Conservation (phyloP, 1,140 invertebrate species). For the Calosoma granatense region DNA sequence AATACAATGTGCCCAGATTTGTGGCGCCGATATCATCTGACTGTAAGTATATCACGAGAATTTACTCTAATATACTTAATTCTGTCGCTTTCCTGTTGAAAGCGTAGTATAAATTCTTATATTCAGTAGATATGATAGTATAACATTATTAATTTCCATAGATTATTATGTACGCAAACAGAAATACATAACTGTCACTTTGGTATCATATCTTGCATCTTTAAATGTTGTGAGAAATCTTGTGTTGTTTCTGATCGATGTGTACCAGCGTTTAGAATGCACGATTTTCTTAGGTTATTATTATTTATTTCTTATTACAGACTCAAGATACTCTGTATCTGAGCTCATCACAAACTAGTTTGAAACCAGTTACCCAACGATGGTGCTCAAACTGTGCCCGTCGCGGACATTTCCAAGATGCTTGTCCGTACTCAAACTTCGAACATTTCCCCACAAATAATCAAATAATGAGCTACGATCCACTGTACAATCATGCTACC, state of each 20-base stretch:
- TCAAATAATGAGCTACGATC: background rate
- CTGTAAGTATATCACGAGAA: constrained; percentile 39
- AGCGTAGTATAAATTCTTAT: too few species aligned
- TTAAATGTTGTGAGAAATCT: too few species aligned
- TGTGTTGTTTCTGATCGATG: too few species aligned
- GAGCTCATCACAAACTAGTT: background rate
- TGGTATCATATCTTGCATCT: too few species aligned
- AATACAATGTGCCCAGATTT: constrained; percentile 50
- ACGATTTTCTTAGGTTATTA: too few species aligned
- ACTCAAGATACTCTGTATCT: constrained; percentile 29
- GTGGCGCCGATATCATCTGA: constrained; percentile 57
- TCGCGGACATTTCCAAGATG: background rate
- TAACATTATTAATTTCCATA: too few species aligned
- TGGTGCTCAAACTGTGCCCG: background rate
- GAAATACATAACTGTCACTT: too few species aligned
- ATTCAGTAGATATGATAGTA: too few species aligned
- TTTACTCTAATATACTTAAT: constrained; percentile 8
- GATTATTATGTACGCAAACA: too few species aligned
- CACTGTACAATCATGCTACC: background rate
- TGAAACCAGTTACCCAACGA: background rate
- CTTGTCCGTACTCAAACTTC: background rate
- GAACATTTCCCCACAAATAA: background rate
- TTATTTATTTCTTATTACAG: constrained; percentile 27
- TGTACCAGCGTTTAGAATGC: too few species aligned
- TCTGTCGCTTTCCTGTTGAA: constrained; percentile 8